Conservation (phyloP, 1,140 invertebrate genomes). For the Drosophila pachea region DNA sequence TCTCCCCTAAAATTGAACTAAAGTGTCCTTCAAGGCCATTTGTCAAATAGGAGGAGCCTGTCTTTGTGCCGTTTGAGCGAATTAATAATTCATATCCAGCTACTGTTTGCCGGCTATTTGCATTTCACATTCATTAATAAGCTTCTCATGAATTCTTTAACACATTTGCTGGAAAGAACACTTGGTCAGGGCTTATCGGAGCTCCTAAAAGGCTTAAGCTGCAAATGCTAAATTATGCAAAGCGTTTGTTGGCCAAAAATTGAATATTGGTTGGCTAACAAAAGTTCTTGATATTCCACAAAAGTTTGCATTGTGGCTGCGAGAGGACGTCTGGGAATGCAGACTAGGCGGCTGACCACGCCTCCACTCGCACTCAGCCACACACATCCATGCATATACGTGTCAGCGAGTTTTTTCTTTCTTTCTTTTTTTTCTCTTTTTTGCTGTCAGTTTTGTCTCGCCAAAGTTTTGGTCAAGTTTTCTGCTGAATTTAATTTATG, state of each 20-base stretch:
- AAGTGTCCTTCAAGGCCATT: too few species aligned
- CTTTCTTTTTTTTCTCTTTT: background rate
- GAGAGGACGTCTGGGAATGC: constrained; percentile 47
- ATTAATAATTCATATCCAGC: too few species aligned
- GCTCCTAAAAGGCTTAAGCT: background rate
- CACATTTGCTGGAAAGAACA: too few species aligned
- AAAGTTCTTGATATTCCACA: constrained; percentile 26
- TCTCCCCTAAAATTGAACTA: too few species aligned
- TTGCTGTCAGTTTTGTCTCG: constrained; percentile 1
- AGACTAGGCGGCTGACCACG: constrained; percentile 36
- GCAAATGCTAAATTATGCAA: background rate
- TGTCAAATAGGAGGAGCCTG: too few species aligned
- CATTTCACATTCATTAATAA: too few species aligned
- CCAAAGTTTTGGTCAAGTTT: constrained; percentile 26
- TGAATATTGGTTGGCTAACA: constrained; percentile 13
- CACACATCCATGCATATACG: background rate
- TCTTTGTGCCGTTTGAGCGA: too few species aligned
- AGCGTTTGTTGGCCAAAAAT: background rate
- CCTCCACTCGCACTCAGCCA: background rate
- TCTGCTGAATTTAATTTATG: constrained; percentile 22
- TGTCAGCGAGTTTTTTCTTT: background rate
- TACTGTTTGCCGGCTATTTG: too few species aligned
- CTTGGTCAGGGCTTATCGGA: background rate
- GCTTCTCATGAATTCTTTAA: too few species aligned
- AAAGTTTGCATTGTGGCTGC: constrained; percentile 48